These are phyloP conservation scores for Micromussa lordhowensis DNA, from an alignment of 92 coral and sea anemone genomes.

Conservation along the genomic window DNA sequence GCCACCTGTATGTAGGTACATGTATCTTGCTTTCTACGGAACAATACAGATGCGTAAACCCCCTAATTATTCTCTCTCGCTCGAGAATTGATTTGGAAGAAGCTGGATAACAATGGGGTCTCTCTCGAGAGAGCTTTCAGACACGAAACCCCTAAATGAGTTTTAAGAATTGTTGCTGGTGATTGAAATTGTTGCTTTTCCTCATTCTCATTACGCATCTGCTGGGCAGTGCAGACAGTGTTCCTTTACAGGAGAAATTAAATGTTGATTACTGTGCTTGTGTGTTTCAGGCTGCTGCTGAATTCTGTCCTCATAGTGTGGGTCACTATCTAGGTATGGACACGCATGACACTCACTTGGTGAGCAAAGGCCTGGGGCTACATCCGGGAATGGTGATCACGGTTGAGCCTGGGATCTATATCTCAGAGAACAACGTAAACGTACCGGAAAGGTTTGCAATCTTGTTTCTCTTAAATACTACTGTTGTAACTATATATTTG, in stretches of 20 bases:
- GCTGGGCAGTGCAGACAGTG: not conserved
- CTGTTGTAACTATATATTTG: no score
- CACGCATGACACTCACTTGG: constrained; percentile 91
- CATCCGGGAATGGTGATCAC: constrained; percentile 93
- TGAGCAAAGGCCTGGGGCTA: constrained; percentile 86
- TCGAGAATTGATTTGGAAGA: no score
- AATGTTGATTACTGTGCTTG: not conserved
- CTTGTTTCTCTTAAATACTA: not conserved
- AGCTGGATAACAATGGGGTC: no score
- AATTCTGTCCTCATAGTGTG: constrained; percentile 93
- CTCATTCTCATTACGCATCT: not conserved
- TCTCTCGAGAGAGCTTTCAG: no score
- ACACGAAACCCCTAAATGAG: no score
- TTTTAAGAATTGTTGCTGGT: not conserved
- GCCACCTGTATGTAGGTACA: not conserved
- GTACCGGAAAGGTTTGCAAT: constrained; percentile 80
- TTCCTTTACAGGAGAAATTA: not conserved
- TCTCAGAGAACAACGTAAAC: constrained; percentile 66
- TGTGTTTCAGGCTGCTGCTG: constrained; percentile 71
- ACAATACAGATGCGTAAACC: no score
- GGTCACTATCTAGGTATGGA: constrained; percentile 99
- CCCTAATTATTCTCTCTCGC: no score
- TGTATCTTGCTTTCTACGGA: not conserved
- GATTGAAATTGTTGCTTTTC: not conserved
- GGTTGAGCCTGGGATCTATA: constrained; percentile 96